Base-by-base conservation (phyloP, 1,140 invertebrate genomes). In the Gonioctena quinquepunctata region DNA sequence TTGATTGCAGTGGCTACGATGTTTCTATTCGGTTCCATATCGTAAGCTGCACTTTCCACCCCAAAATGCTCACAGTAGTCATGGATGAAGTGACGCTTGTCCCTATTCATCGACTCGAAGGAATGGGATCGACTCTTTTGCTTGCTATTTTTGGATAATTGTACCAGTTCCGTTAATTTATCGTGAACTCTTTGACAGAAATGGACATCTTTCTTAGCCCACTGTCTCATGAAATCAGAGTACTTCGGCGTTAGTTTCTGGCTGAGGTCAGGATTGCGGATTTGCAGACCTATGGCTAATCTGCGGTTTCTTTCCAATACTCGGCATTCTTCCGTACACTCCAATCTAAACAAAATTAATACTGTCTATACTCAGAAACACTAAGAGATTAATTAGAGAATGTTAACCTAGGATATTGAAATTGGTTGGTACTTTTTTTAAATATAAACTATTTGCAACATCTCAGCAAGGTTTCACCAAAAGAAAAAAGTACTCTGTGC, bases 31-130 rank as follows among this genome's bases (percentile, higher is more conserved):
- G 96, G 96, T 81, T 98, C 96, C 25, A 92, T 89, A 85, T 99
- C 97, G 81, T 97, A 97, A 54, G 95, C 94, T 54, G 94, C 90
- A 69, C 95, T 95, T 79, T 96, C 91, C 76, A 95, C 94, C 2
- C 96, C 95, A 87, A 98, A 99, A 81, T 95, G 93, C 79, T 96
- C 93, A 71, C 95, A 96, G 77, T 96, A 90, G 80, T 99, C 96
- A 82, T 98, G 96, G 6, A 99, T 89, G 75, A 98, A 91, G 77
- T 91, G 88, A 8, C 97, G 87, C 79, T 97, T 96, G 68, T 96
- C 93, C 13, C 93, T 87, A 80, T 96, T 97, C 95, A 98, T 97
- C 7, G 92, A 90, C 7, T 94, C 92, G 81, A 99, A 98, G 0
- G 95, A 94, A 81, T 95, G 92, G 11, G 93, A 91, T 87, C 69